These are phyloP conservation scores for Solenopsis fugax DNA, from an alignment of 1,140 invertebrate genomes.

Conservation along the genomic window DNA sequence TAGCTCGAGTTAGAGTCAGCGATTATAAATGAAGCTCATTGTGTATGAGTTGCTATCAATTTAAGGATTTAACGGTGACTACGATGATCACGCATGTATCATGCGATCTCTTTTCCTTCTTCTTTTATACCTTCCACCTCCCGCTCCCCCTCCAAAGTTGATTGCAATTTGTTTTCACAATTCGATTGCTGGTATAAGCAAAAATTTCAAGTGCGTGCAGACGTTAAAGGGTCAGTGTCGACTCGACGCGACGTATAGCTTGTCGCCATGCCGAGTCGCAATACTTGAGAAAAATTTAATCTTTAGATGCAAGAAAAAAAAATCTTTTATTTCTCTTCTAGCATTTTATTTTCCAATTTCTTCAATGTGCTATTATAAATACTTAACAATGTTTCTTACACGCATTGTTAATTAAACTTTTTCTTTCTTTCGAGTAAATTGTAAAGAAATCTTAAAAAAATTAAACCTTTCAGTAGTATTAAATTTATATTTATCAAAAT, in stretches of 20 bases:
- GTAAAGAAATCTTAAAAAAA: too few relatives aligned
- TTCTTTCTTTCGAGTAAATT: not conserved
- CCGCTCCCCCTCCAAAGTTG: too few relatives aligned
- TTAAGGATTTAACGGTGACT: slow-evolving; percentile 82
- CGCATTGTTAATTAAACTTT: not conserved
- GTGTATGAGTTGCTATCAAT: slow-evolving; percentile 86
- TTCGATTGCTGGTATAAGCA: not conserved
- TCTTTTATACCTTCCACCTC: slow-evolving; percentile 35
- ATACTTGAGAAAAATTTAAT: not conserved
- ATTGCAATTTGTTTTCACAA: not conserved
- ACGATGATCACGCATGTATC: slow-evolving; percentile 71
- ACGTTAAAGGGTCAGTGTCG: slow-evolving; percentile 33
- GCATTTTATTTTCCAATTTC: too few relatives aligned
- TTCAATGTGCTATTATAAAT: not conserved
- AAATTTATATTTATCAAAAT: not conserved
- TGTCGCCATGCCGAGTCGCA: not conserved
- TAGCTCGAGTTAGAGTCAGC: slow-evolving; percentile 80
- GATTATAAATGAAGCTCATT: slow-evolving; percentile 86
- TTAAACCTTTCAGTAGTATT: not conserved
- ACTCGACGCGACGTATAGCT: not conserved
- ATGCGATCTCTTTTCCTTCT: slow-evolving; percentile 66
- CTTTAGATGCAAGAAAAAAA: too few relatives aligned
- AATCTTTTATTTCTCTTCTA: too few relatives aligned
- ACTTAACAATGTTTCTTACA: not conserved
- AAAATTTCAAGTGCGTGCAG: slow-evolving; percentile 21